Conservation (phyloP, 64 coral and sea anemone species). For the Cladopsammia gracilis region DNA sequence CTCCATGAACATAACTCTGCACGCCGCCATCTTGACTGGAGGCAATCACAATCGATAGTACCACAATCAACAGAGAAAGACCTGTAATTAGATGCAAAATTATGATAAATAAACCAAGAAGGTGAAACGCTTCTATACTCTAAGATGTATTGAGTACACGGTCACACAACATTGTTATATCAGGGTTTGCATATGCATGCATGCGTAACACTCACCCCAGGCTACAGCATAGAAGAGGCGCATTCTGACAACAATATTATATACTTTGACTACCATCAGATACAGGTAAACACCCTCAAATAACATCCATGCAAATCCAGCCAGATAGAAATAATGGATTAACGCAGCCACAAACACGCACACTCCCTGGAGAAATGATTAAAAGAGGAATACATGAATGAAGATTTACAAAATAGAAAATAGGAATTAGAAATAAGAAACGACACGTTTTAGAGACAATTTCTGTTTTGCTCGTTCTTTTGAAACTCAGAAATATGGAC, state of each 20-base stretch:
- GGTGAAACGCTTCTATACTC: background rate
- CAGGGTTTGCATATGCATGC: background rate
- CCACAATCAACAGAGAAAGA: conserved; percentile 23
- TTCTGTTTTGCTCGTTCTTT: no score
- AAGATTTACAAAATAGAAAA: no score
- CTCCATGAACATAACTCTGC: conserved; percentile 41
- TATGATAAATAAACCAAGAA: background rate
- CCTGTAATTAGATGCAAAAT: background rate
- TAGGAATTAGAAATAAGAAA: no score
- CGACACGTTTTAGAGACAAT: no score
- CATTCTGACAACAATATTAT: conserved; percentile 75
- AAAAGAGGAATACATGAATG: background rate
- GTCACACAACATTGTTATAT: no score
- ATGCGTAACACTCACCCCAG: conserved; percentile 60
- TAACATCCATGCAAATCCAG: conserved; percentile 87
- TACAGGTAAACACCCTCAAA: conserved; percentile 87
- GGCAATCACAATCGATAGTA: conserved; percentile 39
- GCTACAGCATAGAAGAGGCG: conserved; percentile 69
- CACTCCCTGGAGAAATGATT: conserved; percentile 5
- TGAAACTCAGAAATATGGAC: no score
- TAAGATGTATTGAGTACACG: no score
- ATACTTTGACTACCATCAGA: conserved; percentile 86
- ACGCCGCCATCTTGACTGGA: conserved; percentile 27
- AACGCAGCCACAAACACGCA: conserved; percentile 77
- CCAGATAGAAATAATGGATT: conserved; percentile 86